Base-by-base conservation (phyloP, 2,113 vertebrate genomes). In the Tringa solitaria region DNA sequence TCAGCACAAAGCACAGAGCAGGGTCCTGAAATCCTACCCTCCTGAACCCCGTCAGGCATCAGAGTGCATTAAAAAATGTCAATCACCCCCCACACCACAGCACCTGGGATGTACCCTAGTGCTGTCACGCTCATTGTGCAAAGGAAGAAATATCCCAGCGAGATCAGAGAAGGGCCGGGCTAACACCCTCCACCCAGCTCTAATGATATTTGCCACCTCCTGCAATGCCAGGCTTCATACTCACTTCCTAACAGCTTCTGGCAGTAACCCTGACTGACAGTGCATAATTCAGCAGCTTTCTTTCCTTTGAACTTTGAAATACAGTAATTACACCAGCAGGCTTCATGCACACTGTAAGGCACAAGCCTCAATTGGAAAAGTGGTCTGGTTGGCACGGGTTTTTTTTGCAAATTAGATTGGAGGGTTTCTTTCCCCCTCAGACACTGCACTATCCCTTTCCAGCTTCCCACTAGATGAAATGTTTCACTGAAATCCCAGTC, bases 351-450 rank as follows among this genome's bases (percentile, higher is more conserved):
- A 6, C 51, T 14, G 14, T 4, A 32, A 69, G 18, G 21, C 78
- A 68, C 0, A 4, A 80, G 50, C 41, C 30, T 80, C 24, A 24
- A 6, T 27, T 14, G 33, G 59, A 69, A 79, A 1, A 32, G 37
- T 6, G 18, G n/a, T 7, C 76, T 80, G 50, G 35, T 20, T 46
- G 50, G 14, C 1, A 0, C 4, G 5, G 45, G 4, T 0, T 23
- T 8, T 80, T 80, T 63, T 30, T 57, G 20, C n/a, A 77, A 74
- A 48, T 28, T 28, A 77, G 20, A 54, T 59, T n/a, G 80, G 22
- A 70, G 28, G 51, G 14, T 46, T 95, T 67, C 43, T 53, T 54
- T 18, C 50, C 15, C 27, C 16, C 9, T 51, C 78, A 64, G 56
- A 82, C n/a, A 39, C 59, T 23, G 59, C 43, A 39, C n/a, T 74